A percentile compares a stretch with the other conserved stretches of the same genome.
Evolutionary conservation across 2,797 vertebrate species (phyloP).

Genomic region (Sebastes hubbsi): DNA sequence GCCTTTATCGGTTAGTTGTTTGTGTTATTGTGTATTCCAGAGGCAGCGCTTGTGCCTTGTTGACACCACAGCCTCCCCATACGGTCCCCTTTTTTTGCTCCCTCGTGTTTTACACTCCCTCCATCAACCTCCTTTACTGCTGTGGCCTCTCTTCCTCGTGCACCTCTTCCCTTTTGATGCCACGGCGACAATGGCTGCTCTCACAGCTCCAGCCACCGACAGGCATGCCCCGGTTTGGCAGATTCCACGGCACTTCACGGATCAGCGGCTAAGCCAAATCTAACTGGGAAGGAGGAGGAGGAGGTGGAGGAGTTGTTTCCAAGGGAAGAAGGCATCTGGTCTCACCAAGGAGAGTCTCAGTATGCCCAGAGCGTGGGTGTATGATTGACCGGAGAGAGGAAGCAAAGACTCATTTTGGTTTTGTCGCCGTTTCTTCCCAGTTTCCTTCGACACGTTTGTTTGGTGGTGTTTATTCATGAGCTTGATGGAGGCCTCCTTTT

Average conservation of each 20-base stretch:
- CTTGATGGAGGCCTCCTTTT: constrained; percentile 53
- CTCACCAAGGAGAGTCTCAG: constrained; percentile 49
- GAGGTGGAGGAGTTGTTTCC: constrained; percentile 7
- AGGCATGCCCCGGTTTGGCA: constrained; percentile 64
- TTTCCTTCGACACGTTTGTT: constrained; percentile 42
- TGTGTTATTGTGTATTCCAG: constrained; percentile 47
- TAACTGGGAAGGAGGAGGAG: constrained; percentile 6
- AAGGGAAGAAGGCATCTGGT: constrained; percentile 64
- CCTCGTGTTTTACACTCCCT: constrained; percentile 18
- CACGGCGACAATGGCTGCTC: constrained; percentile 40
- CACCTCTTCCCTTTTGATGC: constrained; percentile 6
- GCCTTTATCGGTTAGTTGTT: neutral
- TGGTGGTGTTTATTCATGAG: constrained; percentile 60
- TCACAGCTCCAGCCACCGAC: constrained; percentile 30
- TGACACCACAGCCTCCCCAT: constrained; percentile 67
- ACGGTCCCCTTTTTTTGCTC: constrained; percentile 44
- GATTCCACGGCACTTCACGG: constrained; percentile 70
- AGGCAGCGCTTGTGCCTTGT: constrained; percentile 69
- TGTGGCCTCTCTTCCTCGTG: neutral
- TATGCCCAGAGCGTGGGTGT: constrained; percentile 50
- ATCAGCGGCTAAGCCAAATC: constrained; percentile 66
- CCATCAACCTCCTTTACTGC: neutral
- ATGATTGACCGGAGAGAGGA: constrained; percentile 50
- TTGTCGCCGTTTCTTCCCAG: constrained; percentile 35
- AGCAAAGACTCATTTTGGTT: constrained; percentile 42